phyloP scores from a whole-genome alignment of 2,888 invertebrate species.

The Cheilosia pagana region DNA sequence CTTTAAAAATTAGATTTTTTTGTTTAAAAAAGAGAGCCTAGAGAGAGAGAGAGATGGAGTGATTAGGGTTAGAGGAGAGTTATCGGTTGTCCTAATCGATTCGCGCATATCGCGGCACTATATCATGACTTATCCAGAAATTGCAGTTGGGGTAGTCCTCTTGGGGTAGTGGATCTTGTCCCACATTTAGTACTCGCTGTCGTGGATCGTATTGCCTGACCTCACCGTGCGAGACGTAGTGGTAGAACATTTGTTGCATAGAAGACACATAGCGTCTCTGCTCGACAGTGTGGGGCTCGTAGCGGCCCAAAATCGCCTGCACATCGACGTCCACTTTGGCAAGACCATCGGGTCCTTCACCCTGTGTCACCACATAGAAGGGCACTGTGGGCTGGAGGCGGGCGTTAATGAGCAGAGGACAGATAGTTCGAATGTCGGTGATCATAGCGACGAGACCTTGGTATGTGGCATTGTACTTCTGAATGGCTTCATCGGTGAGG shows the following conservation, averaged over 20 bases:
- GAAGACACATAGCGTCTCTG: slow-evolving; percentile 90
- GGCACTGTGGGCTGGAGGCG: slow-evolving; percentile 87
- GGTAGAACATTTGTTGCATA: slow-evolving; percentile 92
- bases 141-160: slow-evolving; percentile 89
- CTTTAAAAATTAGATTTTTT: slow-evolving; percentile 64
- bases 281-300: slow-evolving; percentile 88
- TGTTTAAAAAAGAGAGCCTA: slow-evolving; percentile 60
- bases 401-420: slow-evolving; percentile 89
- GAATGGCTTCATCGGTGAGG: slow-evolving; percentile 86
- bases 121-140: slow-evolving; percentile 89
- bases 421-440: slow-evolving; percentile 91
- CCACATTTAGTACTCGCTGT: slow-evolving; percentile 87
- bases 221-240: slow-evolving; percentile 91
- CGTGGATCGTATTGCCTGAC: slow-evolving; percentile 86
- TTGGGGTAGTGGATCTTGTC: slow-evolving; percentile 88
- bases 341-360: slow-evolving; percentile 84
- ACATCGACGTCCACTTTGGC: slow-evolving; percentile 88
- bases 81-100: slow-evolving; percentile 85
- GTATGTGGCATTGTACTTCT: slow-evolving; percentile 88
- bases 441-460: slow-evolving; percentile 89
- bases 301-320: slow-evolving; percentile 91
- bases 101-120: slow-evolving; percentile 90
- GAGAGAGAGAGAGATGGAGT: slow-evolving; percentile 30
- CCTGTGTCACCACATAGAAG: slow-evolving; percentile 89
- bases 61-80: slow-evolving; percentile 23